Evolutionary conservation across 2,113 vertebrate genomes (phyloP), one percentile per base, ranked within the genome.

Genomic region (human): DNA sequence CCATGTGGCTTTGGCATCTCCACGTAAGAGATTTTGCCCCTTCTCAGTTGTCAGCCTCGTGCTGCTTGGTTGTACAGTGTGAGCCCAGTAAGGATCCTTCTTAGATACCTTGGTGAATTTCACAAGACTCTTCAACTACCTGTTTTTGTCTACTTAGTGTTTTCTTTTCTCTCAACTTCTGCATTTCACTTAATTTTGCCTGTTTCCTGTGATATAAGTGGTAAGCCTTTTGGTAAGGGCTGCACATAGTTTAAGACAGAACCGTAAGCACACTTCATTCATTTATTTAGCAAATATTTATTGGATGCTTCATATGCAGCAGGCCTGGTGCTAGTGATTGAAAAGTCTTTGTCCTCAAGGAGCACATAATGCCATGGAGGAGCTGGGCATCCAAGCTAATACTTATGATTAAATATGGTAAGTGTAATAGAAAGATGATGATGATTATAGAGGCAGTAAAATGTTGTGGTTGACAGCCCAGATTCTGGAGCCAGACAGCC

Each of bases 151-250:
- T 12, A 16, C 52, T 52, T 78, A 16, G 18, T 32, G 48, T 70
- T 40, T 73, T 48, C 48, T 91, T 93, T 93, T 76, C 75, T 92
- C 66, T 88, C 27, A 38, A 1, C 8, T 85, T 90, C 64, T 85
- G 12, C 32, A 48, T 95, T 61, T 94, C 43, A 45, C 40, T 72
- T 80, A 83, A 32, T 20, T 79, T 89, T 64, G 35, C 38, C 27
- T 64, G 2, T 89, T 84, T 82, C 22, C 45, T 35, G 0, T 57
- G 25, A 18, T 20, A 8, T 52, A 3, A 43, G 48, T 57, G 38
- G 22, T 89, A 38, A 25, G 5, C 87, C 66, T 88, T 78, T 89
- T 43, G 52, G 59, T 55, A 38, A 55, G 43, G 18, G 20, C 4
- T 81, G 35, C 10, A 22, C 27, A 27, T 64, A 14, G 20, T 88